Conservation (phyloP, 2,797 vertebrate species). For the Sebastes minor region DNA sequence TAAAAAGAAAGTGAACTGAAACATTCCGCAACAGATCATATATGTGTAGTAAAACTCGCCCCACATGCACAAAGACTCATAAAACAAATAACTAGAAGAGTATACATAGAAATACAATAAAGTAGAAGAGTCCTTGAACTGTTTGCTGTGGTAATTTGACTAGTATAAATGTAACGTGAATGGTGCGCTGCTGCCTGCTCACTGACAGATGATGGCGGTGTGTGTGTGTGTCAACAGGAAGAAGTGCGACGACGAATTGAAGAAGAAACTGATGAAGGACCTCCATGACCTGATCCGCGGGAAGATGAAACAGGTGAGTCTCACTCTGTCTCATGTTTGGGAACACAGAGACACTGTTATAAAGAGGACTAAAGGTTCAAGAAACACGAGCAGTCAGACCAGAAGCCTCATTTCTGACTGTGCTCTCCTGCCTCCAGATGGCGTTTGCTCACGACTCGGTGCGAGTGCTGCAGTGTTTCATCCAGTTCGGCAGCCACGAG, state of each 20-base stretch:
- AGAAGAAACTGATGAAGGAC: conserved; percentile 86
- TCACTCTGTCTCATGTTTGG: background rate
- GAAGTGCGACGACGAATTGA: conserved; percentile 85
- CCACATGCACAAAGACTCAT: no score
- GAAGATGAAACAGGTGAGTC: conserved; percentile 90
- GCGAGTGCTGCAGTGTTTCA: conserved; percentile 93
- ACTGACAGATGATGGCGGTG: no score
- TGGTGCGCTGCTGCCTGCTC: no score
- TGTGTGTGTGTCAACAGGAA: conserved; percentile 81
- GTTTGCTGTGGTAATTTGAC: no score
- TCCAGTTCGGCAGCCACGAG: conserved; percentile 89
- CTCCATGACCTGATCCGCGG: conserved; percentile 89
- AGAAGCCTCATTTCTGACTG: fast-evolving
- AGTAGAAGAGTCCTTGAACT: no score
- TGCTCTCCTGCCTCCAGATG: conserved; percentile 78
- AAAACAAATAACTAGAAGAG: background rate
- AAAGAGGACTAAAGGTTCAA: background rate
- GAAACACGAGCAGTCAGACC: background rate
- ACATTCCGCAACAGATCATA: no score
- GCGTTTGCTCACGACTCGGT: conserved; percentile 95
- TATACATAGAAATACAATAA: background rate
- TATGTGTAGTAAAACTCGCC: no score
- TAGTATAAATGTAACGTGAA: no score
- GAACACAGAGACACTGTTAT: fast-evolving
- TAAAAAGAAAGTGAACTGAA: no score